phyloP scores from a whole-genome alignment of 2,113 vertebrate genomes.

The Sterna hirundo region DNA sequence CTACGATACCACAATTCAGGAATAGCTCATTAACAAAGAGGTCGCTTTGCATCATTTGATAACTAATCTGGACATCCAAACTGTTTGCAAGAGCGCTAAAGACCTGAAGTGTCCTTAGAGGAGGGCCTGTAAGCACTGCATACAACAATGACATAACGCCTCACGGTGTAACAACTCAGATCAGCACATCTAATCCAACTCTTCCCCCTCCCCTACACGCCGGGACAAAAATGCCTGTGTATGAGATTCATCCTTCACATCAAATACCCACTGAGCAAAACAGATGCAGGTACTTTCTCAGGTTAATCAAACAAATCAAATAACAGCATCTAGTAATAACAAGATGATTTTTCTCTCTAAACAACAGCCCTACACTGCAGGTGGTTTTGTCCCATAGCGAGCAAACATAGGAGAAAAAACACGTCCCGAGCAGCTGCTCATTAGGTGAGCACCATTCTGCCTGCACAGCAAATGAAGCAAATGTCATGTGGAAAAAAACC shows the following conservation, averaged over 20 bases:
- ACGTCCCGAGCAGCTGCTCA: conserved; percentile 39
- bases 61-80: not conserved
- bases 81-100: not conserved
- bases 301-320: conserved; percentile 57
- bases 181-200: not conserved
- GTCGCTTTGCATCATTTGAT: not conserved
- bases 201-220: fast-evolving
- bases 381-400: conserved; percentile 6
- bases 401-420: not conserved
- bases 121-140: not conserved
- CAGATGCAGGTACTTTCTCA: conserved; percentile 31
- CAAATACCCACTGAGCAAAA: not conserved
- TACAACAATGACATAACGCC: not conserved
- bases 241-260: conserved; percentile 19
- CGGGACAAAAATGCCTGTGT: not conserved
- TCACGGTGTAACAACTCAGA: not conserved
- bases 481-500: not conserved
- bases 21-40: not conserved
- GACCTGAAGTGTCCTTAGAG: not conserved
- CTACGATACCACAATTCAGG: not conserved
- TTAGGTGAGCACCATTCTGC: conserved; percentile 18
- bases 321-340: conserved; percentile 31
- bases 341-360: not conserved
- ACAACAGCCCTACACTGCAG: conserved; percentile 7
- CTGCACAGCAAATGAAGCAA: conserved; percentile 29